Evolutionary conservation across 2,797 vertebrate species (phyloP).

Genomic region (Ctenopoma kingsleyae): DNA sequence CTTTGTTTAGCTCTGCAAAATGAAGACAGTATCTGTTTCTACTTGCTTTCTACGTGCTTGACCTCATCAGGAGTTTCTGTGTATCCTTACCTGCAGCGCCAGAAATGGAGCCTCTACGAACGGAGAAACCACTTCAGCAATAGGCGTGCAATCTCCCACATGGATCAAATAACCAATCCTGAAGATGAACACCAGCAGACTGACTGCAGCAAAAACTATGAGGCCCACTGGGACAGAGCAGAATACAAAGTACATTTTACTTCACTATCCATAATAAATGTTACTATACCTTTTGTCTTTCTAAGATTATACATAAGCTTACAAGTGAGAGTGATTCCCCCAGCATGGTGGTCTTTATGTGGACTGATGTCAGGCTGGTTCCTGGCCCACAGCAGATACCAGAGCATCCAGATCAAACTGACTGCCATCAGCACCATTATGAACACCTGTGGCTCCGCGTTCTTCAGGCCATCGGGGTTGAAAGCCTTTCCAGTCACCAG

Average conservation of each 20-base stretch:
- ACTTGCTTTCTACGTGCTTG: not conserved
- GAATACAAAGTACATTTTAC: not conserved
- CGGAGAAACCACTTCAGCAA: conserved; percentile 79
- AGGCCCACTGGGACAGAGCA: conserved; percentile 83
- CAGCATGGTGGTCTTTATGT: conserved; percentile 88
- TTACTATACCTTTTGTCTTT: not conserved
- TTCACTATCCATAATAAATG: not conserved
- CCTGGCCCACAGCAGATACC: conserved; percentile 83
- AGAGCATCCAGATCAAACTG: conserved; percentile 87
- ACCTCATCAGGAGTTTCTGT: not conserved
- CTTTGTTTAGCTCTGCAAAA: not conserved
- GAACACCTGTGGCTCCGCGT: conserved; percentile 84
- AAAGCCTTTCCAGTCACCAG: conserved; percentile 87
- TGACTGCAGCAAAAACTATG: conserved; percentile 86
- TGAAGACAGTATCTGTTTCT: not conserved
- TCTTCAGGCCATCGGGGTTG: conserved; percentile 79
- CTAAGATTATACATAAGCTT: not conserved
- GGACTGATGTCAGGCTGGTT: conserved; percentile 73
- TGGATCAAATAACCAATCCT: conserved; percentile 83
- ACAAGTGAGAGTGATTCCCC: conserved; percentile 86
- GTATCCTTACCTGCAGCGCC: conserved; percentile 84
- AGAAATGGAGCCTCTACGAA: conserved; percentile 88
- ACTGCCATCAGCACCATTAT: conserved; percentile 85
- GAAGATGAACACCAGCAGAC: conserved; percentile 86
- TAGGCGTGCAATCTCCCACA: conserved; percentile 78